Evolutionary conservation across 2,888 invertebrate species (phyloP).

Genomic region (Cataglyphis livida): DNA sequence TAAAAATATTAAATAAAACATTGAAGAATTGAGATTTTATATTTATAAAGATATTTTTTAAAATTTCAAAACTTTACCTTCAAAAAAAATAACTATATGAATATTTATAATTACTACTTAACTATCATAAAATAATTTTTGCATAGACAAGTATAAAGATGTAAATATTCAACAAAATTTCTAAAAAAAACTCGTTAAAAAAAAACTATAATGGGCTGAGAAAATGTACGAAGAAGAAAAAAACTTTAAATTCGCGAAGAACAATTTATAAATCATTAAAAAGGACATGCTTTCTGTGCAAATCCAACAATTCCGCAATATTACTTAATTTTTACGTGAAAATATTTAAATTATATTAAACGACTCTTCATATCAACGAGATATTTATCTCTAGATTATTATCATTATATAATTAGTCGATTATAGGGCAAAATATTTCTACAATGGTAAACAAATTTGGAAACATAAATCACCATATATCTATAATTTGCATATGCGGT

Average conservation of each 20-base stretch:
- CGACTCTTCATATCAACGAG: neutral
- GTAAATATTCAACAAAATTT: slow-evolving; percentile 53
- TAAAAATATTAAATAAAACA: neutral
- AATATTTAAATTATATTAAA: slow-evolving; percentile 15
- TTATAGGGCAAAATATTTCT: slow-evolving; percentile 4
- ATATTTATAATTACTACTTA: slow-evolving; percentile 58
- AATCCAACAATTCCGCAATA: neutral
- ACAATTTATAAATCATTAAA: slow-evolving; percentile 32
- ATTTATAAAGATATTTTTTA: neutral
- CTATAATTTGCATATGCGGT: slow-evolving; percentile 7
- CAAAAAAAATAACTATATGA: slow-evolving; percentile 60
- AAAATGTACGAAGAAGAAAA: neutral
- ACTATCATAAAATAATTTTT: slow-evolving; percentile 64
- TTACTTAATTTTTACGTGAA: neutral
- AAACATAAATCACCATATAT: neutral
- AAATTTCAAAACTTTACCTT: slow-evolving; percentile 23
- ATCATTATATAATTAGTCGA: neutral
- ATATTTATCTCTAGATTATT: slow-evolving; percentile 1
- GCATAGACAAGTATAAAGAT: slow-evolving; percentile 52
- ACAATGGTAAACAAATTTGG: neutral
- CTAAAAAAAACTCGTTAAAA: slow-evolving; percentile 45
- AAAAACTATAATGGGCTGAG: slow-evolving; percentile 5
- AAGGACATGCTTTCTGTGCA: neutral
- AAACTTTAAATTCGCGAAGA: slow-evolving; percentile 5
- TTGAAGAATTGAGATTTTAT: neutral